Percentiles rank a stretch among this genome's conserved stretches.
Evolutionary conservation across 1,140 invertebrate species (phyloP).

Genomic region (Contarinia nasturtii): DNA sequence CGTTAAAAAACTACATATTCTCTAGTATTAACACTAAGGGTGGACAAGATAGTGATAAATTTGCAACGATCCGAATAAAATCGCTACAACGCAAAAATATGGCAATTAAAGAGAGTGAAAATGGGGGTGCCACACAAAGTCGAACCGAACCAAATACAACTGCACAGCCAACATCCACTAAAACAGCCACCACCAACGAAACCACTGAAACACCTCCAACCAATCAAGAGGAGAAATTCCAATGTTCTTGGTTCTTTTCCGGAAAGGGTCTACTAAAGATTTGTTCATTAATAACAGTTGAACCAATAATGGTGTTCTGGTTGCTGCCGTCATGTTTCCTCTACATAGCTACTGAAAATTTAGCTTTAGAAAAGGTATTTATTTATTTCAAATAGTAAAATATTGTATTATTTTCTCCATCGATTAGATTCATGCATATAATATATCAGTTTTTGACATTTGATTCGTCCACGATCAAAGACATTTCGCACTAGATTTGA

Average conservation of each 20-base stretch:
- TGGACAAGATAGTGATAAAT: no score
- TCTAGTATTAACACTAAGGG: background rate
- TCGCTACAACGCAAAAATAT: no score
- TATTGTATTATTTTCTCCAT: background rate
- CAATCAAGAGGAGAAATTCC: background rate
- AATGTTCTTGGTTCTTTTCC: background rate
- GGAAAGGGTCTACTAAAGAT: background rate
- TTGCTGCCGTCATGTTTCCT: slow-evolving; percentile 26
- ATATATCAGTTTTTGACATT: background rate
- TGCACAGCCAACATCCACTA: background rate
- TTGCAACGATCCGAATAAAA: no score
- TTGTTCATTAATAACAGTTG: slow-evolving; percentile 10
- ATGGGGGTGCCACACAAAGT: no score
- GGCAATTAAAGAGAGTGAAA: no score
- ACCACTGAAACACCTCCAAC: background rate
- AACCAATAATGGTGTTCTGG: slow-evolving; percentile 28
- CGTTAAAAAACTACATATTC: slow-evolving; percentile 1
- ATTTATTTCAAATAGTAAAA: background rate
- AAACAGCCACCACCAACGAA: background rate
- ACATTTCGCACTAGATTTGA: no score
- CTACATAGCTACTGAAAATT: slow-evolving; percentile 24
- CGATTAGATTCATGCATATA: background rate
- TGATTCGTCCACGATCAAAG: no score
- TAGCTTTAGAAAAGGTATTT: slow-evolving; percentile 28
- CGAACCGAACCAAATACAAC: background rate